Evolutionary conservation across 2,888 invertebrate species (phyloP).

Genomic region (Helobdella robusta): DNA sequence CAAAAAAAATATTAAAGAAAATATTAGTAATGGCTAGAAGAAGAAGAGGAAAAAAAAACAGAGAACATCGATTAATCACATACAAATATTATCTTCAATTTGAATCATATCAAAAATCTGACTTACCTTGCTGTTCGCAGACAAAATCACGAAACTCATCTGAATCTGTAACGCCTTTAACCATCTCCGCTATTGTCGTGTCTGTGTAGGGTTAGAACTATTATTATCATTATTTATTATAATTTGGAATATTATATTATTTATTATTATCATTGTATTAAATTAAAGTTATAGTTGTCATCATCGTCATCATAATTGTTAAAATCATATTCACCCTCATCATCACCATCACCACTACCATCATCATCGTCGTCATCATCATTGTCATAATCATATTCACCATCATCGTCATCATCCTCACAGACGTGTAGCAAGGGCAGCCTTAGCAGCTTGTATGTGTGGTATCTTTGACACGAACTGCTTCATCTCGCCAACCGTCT

Average conservation of each 20-base stretch:
- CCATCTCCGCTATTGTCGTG: slow-evolving; percentile 82
- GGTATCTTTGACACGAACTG: slow-evolving; percentile 81
- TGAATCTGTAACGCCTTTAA: slow-evolving; percentile 71
- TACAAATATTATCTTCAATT: not conserved
- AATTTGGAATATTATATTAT: not conserved
- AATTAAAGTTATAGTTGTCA: not conserved
- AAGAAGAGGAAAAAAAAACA: not conserved
- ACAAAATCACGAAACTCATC: slow-evolving; percentile 69
- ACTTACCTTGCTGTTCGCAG: slow-evolving; percentile 64
- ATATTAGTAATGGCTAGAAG: too few relatives aligned
- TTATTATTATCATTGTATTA: not conserved
- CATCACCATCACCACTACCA: slow-evolving; percentile 11
- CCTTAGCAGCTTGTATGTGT: slow-evolving; percentile 71
- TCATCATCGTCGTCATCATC: slow-evolving; percentile 19
- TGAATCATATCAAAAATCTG: not conserved
- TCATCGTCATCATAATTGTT: not conserved
- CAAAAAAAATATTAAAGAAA: too few relatives aligned
- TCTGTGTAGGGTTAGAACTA: slow-evolving; percentile 53
- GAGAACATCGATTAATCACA: not conserved
- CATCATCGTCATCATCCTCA: slow-evolving; percentile 22
- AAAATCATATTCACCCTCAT: slow-evolving; percentile 13
- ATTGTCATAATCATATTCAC: slow-evolving; percentile 6
- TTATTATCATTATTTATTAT: not conserved
- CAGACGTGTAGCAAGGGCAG: slow-evolving; percentile 56
- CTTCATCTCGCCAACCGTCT: slow-evolving; percentile 87